Evolutionary conservation across 2,113 vertebrate genomes (phyloP).

Genomic region (Trematocara unimaculatum): DNA sequence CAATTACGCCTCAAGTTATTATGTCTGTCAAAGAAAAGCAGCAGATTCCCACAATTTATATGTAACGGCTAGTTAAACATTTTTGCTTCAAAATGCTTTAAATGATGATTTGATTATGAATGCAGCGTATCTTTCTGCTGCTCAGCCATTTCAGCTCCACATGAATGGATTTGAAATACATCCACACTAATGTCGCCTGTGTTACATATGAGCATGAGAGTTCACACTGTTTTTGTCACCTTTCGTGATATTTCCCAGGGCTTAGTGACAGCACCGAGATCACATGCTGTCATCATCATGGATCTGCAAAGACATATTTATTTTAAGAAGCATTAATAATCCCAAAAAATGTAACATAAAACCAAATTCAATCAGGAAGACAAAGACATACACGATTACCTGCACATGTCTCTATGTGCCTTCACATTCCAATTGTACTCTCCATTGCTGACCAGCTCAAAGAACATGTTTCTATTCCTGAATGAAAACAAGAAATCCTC

Average conservation of each 20-base stretch:
- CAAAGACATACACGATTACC: slow-evolving; percentile 61
- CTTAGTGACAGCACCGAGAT: slow-evolving; percentile 98
- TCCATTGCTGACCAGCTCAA: slow-evolving; percentile 91
- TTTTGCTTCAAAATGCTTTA: background rate
- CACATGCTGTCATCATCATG: slow-evolving; percentile 99
- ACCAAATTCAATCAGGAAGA: background rate
- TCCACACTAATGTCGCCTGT: background rate
- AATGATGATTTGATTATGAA: background rate
- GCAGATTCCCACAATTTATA: background rate
- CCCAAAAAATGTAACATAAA: background rate
- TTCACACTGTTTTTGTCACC: slow-evolving; percentile 69
- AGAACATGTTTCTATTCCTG: slow-evolving; percentile 92
- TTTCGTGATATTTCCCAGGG: slow-evolving; percentile 99
- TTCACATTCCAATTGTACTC: slow-evolving; percentile 93
- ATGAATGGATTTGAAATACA: background rate
- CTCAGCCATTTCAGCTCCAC: background rate
- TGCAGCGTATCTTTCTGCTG: background rate
- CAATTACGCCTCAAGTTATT: background rate
- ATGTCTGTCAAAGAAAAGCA: background rate
- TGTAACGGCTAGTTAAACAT: background rate
- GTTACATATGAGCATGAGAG: background rate
- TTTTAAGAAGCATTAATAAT: background rate
- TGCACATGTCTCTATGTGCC: slow-evolving; percentile 91
- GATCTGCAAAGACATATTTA: slow-evolving; percentile 76
- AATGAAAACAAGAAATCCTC: slow-evolving; percentile 9